These are phyloP conservation scores for Coryphaenoides rupestris DNA, from an alignment of 2,113 vertebrate species.

Conservation along the genomic window DNA sequence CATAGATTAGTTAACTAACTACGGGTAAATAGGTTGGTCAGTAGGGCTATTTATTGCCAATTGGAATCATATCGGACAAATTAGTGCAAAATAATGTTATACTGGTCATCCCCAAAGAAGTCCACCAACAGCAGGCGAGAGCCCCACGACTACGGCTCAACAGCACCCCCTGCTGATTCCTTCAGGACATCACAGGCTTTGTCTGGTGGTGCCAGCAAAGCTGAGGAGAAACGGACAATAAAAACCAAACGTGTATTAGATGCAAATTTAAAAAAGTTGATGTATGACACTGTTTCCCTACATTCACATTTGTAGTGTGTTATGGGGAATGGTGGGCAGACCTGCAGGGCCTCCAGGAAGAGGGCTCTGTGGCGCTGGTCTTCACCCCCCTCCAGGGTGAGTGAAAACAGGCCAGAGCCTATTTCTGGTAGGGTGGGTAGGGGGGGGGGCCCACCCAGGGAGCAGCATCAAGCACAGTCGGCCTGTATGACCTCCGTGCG, in stretches of 20 bases:
- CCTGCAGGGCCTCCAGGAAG: constrained; percentile 54
- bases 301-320: too few relatives aligned
- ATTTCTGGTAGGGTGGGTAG: constrained; percentile 45
- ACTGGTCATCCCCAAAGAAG: too few relatives aligned
- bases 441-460: constrained; percentile 53
- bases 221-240: constrained; percentile 42
- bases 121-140: constrained; percentile 62
- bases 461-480: too few relatives aligned
- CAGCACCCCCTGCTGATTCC: constrained; percentile 53
- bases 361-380: constrained; percentile 43
- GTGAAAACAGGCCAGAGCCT: constrained; percentile 57
- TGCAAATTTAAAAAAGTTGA: too few relatives aligned
- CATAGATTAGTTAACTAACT: too few relatives aligned
- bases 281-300: too few relatives aligned
- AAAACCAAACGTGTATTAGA: constrained; percentile 13
- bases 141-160: constrained; percentile 53
- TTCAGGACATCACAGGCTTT: constrained; percentile 59
- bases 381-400: constrained; percentile 68
- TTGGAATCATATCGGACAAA: too few relatives aligned
- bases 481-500: constrained; percentile 52
- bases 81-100: too few relatives aligned
- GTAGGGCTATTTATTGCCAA: too few relatives aligned
- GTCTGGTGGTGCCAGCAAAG: constrained; percentile 60
- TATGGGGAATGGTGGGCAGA: constrained; percentile 45
- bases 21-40: too few relatives aligned